Base-by-base conservation (phyloP, 2,113 vertebrate species). In the Bos indicus region DNA sequence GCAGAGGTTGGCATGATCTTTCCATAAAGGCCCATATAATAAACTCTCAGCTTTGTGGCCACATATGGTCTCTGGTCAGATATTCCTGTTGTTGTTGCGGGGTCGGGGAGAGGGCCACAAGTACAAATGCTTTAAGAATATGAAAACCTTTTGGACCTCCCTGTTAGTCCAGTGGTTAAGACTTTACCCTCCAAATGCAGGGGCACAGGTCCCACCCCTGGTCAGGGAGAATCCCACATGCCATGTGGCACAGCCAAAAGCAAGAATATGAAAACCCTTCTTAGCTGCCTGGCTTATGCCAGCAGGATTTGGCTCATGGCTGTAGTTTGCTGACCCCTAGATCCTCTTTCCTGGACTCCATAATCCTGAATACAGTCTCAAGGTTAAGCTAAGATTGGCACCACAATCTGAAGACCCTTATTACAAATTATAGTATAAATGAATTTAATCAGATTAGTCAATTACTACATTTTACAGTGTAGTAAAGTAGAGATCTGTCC, bases 201-300 rank as follows among this genome's bases (percentile, higher is more conserved):
- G 43, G 26, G 7, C 77, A 48, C 15, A 28, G 43, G 43, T 48
- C 30, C 26, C 4, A 80, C 28, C 77, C 46, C 77, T 80, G 46
- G 46, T 48, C 1, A 2, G 77, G 46, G 46, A 80, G 46, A 15
- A 51, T 80, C 77, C 46, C 1, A 0, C 77, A 80, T 51, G 26
- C 43, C 15, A 30, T 30, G 43, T 51, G 46, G 43, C 28, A 48
- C 15, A 48, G 26, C 43, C 28, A 30, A 80, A 80, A 19, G 15
- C 15, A 67, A 96, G 91, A 81, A 48, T 25, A 30, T 84, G 74
- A 80, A 95, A 64, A 64, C 19, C 7, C 74, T 83, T 59, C 92
- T 96, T 94, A 80, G 36, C 23, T 97, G 13, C 23, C 9, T 57
- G 57, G 56, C 62, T 84, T 95, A 51, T 60, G 36, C 82, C 48